These are phyloP conservation scores for Polypterus bichir DNA, from an alignment of 2,113 vertebrate species.

Conservation along the genomic window DNA sequence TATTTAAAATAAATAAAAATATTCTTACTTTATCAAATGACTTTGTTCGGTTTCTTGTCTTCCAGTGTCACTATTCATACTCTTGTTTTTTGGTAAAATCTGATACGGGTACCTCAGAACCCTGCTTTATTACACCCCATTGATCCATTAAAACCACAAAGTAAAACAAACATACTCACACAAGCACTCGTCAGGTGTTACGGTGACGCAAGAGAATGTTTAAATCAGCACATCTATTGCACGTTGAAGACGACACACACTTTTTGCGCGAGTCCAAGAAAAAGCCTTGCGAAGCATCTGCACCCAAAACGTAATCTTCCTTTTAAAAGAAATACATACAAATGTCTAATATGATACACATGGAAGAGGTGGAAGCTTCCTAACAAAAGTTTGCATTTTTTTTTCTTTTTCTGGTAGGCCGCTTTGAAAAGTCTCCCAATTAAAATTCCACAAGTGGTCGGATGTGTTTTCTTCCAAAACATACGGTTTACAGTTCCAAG, in stretches of 20 bases:
- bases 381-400: not conserved
- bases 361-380: not conserved
- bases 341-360: conserved; percentile 1
- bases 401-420: conserved; percentile 50
- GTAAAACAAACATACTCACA: conserved; percentile 13
- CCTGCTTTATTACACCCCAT: no score
- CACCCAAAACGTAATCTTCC: not conserved
- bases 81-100: conserved; percentile 37
- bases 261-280: no score
- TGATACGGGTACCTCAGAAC: not conserved
- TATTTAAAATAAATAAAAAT: conserved; percentile 24
- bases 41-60: conserved; percentile 20
- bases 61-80: conserved; percentile 22
- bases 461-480: conserved; percentile 33
- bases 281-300: not conserved
- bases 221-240: conserved; percentile 70
- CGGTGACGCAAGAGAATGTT: conserved; percentile 61
- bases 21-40: not conserved
- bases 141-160: conserved; percentile 13
- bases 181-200: conserved; percentile 8
- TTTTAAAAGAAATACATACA: not conserved
- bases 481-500: conserved; percentile 68
- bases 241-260: conserved; percentile 59
- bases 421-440: conserved; percentile 48
- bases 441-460: conserved; percentile 56